Base-by-base conservation (phyloP, 2,113 vertebrate species). In the Austrofundulus limnaeus region DNA sequence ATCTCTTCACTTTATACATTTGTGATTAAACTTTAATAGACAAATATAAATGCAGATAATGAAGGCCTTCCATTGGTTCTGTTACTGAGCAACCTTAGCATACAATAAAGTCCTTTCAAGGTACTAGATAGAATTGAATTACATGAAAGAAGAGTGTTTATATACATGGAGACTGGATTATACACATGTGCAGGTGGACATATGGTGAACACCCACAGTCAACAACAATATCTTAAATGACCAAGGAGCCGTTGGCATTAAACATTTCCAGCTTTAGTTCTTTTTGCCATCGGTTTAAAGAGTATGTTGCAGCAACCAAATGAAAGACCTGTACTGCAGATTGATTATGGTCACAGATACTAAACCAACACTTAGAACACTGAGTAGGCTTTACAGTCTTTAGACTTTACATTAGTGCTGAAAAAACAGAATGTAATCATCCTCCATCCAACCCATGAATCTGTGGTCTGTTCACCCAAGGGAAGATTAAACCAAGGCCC, bases 311-410 rank as follows among this genome's bases (percentile, higher is more conserved):
- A 52, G 76, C 75, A 79, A 71, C 75, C 73, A 79, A 85, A 88
- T 83, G 73, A 89, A 75, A 79, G 81, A 62, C 80, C 70, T 19
- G 75, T 65, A 85, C 75, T 64, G 71, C 74, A 80, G 77, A 69
- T 80, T 79, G 75, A 87, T 82, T 82, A 87, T 89, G 87, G 80
- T 86, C 84, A 91, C 88, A 37, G 78, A 88, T 89, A 90, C 87
- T 86, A 88, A 85, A 91, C 80, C 88, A 80, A 91, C 87, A 91
- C 80, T 62, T 82, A 89, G 74, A 83, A 89, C 89, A 91, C 83
- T 67, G 81, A 89, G 75, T 83, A 90, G 77, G 78, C 70, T 88
- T 89, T 82, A 88, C 78, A 88, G 66, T 82, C 31, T 54, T 87
- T 83, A 83, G 81, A 87, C 76, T 88, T 87, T 86, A 91, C 78